These are phyloP conservation scores for Spodoptera picta DNA, from an alignment of 2,888 invertebrate species.

Conservation along the genomic window DNA sequence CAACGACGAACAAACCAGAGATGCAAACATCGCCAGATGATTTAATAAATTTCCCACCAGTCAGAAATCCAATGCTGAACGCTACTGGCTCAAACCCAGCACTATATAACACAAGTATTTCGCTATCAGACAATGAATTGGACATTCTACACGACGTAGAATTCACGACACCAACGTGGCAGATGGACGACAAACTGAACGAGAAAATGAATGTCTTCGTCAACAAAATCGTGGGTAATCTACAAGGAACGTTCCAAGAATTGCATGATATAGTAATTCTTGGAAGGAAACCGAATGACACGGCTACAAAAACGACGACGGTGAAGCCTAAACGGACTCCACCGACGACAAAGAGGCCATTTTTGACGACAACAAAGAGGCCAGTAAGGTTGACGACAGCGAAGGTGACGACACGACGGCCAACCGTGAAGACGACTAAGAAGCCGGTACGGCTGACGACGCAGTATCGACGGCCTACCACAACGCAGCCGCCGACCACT, in stretches of 20 bases:
- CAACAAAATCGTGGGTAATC: conserved; percentile 94
- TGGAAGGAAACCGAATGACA: conserved; percentile 82
- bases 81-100: conserved; percentile 89
- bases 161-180: conserved; percentile 93
- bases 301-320: conserved; percentile 76
- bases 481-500: conserved; percentile 61
- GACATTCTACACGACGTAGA: conserved; percentile 88
- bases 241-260: conserved; percentile 95
- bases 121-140: conserved; percentile 87
- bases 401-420: conserved; percentile 71
- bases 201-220: conserved; percentile 95
- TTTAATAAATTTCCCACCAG: conserved; percentile 94
- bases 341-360: conserved; percentile 79
- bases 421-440: conserved; percentile 79
- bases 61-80: conserved; percentile 94
- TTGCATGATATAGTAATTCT: conserved; percentile 92
- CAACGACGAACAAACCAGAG: conserved; percentile 84
- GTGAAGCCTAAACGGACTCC: conserved; percentile 77
- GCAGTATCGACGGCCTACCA: conserved; percentile 67
- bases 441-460: conserved; percentile 79
- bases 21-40: conserved; percentile 91
- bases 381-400: conserved; percentile 75
- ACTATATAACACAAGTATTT: conserved; percentile 83
- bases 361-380: conserved; percentile 81
- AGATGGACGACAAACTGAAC: conserved; percentile 92